Conservation (phyloP, 1,140 invertebrate species). For the Drosophila bifasciata region DNA sequence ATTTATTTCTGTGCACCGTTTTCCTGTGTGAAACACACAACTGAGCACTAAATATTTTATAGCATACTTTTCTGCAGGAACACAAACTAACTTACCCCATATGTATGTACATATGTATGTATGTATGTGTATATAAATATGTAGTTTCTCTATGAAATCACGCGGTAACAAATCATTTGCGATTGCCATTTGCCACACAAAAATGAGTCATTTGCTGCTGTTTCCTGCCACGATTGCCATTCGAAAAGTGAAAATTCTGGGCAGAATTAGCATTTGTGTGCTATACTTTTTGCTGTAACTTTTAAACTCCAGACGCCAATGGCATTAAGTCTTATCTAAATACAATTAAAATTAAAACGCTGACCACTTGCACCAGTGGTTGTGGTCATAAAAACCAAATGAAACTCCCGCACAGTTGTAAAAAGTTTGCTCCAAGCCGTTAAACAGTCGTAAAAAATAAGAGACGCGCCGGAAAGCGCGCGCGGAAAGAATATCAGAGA, state of each 20-base stretch:
- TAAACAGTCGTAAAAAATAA: conserved; percentile 58
- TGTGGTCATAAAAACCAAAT: conserved; percentile 48
- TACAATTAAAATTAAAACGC: conserved; percentile 71
- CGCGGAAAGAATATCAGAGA: background rate
- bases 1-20: conserved; percentile 26
- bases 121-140: background rate
- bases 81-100: conserved; percentile 12
- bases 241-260: background rate
- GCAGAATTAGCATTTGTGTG: conserved; percentile 17
- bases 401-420: conserved; percentile 41
- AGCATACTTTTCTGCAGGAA: conserved; percentile 44
- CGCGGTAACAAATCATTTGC: too few species aligned
- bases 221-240: background rate
- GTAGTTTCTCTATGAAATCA: too few species aligned
- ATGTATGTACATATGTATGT: conserved; percentile 1
- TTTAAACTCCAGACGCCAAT: conserved; percentile 24
- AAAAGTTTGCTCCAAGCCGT: conserved; percentile 46
- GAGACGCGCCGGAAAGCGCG: background rate
- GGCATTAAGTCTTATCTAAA: conserved; percentile 72
- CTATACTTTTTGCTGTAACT: conserved; percentile 28
- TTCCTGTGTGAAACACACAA: conserved; percentile 36
- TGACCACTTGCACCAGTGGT: conserved; percentile 33
- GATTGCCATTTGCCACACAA: conserved; percentile 8
- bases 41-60: conserved; percentile 79
- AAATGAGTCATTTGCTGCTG: conserved; percentile 20